Conservation (phyloP, 2,888 invertebrate species). For the Rhimphoctona megacephalus region DNA sequence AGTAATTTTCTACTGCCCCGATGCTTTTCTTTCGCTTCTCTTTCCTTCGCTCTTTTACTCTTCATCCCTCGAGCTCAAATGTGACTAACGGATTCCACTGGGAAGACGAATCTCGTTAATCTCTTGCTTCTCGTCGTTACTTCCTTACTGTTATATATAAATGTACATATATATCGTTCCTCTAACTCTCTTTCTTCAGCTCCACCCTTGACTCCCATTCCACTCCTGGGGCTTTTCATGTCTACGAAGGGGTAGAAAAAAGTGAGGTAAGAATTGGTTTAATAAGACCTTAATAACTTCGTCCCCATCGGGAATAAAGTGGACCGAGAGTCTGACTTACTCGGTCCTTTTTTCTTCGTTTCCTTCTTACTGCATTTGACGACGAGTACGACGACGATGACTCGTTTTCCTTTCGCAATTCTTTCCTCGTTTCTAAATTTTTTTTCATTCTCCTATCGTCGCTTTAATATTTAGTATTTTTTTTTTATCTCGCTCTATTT, state of each 20-base stretch:
- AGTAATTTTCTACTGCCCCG: constrained; percentile 67
- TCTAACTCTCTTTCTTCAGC: constrained; percentile 30
- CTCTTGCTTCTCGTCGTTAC: constrained; percentile 49
- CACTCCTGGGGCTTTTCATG: constrained; percentile 60
- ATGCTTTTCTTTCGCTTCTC: constrained; percentile 22
- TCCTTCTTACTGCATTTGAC: constrained; percentile 56
- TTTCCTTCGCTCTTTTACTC: constrained; percentile 46
- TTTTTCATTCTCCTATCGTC: neutral
- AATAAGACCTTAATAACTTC: constrained; percentile 81
- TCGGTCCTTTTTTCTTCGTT: constrained; percentile 53
- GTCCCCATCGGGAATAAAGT: constrained; percentile 68
- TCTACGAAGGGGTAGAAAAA: constrained; percentile 54
- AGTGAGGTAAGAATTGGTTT: constrained; percentile 76
- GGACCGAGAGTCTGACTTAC: constrained; percentile 68
- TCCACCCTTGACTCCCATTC: constrained; percentile 53
- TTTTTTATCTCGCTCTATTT: constrained; percentile 35
- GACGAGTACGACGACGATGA: constrained; percentile 38
- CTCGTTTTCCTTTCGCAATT: constrained; percentile 63
- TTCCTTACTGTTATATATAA: constrained; percentile 21
- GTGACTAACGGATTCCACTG: constrained; percentile 62
- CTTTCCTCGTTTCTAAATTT: constrained; percentile 24
- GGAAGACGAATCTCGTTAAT: constrained; percentile 70
- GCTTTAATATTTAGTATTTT: constrained; percentile 14
- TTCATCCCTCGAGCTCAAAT: constrained; percentile 48
- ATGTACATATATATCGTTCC: neutral